Percentiles rank a stretch among this genome's conserved stretches.
These are phyloP conservation scores for Chloroceryle aenea DNA, from an alignment of 2,113 vertebrate genomes.

Conservation along the genomic window DNA sequence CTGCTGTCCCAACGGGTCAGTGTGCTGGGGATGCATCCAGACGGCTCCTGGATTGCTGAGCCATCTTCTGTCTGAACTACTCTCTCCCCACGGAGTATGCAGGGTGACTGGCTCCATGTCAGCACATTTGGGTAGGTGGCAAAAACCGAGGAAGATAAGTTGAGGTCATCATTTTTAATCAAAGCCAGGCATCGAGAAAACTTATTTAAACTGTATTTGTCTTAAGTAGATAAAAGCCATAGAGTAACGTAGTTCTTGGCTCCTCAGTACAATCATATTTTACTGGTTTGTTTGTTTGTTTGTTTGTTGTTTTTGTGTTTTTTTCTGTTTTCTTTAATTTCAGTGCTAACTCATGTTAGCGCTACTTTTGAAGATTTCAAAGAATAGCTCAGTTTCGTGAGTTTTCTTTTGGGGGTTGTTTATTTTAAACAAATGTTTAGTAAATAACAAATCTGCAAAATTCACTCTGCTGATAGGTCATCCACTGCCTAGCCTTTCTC, in stretches of 20 bases:
- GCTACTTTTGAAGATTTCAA: not conserved
- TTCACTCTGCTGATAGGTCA: not conserved
- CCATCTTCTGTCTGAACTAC: rapidly evolving
- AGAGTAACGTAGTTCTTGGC: not conserved
- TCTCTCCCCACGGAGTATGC: rapidly evolving
- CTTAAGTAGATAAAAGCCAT: not conserved
- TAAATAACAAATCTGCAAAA: not conserved
- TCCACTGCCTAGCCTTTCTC: not conserved
- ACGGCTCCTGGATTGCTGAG: not conserved
- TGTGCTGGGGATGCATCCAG: not conserved
- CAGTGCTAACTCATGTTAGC: not conserved
- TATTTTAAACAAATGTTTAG: not conserved
- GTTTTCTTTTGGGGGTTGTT: not conserved
- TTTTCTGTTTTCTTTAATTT: not conserved
- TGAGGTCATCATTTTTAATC: not conserved
- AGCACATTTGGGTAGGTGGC: not conserved
- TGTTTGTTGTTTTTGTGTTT: no score
- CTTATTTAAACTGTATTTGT: not conserved
- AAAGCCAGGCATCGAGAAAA: not conserved
- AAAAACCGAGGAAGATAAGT: not conserved
- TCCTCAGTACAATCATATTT: not conserved
- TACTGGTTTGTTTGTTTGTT: not conserved
- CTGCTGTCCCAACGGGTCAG: rapidly evolving
- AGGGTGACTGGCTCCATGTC: rapidly evolving
- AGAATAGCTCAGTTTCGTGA: not conserved